Conservation (phyloP, 2,888 invertebrate species). For the Lepidocyrtinus sp. region DNA sequence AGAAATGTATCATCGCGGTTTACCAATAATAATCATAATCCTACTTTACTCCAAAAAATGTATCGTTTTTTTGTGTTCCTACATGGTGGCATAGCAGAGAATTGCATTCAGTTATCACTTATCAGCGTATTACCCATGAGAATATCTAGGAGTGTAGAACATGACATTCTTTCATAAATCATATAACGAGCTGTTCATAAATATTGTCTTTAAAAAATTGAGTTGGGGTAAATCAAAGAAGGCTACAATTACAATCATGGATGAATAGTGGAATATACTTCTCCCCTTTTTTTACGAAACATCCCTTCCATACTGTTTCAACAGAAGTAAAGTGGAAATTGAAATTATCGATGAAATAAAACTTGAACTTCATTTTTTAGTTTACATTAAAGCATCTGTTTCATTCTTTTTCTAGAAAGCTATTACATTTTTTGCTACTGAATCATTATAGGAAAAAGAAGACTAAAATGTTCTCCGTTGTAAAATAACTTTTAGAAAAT, state of each 20-base stretch:
- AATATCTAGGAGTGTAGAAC: not conserved
- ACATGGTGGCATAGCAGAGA: conserved; percentile 8
- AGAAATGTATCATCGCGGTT: conserved; percentile 18
- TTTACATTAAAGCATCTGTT: not conserved
- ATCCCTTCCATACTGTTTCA: too few relatives aligned
- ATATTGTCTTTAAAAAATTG: too few relatives aligned
- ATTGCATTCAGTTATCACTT: not conserved
- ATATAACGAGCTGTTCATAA: too few relatives aligned
- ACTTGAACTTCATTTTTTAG: conserved; percentile 6
- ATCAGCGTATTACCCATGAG: not conserved
- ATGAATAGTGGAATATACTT: too few relatives aligned
- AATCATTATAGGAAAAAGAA: not conserved
- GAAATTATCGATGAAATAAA: not conserved
- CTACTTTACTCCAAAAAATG: not conserved
- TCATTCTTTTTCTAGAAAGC: too few relatives aligned
- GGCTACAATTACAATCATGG: not conserved
- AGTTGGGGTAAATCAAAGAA: too few relatives aligned
- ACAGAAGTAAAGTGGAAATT: not conserved
- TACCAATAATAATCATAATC: conserved; percentile 16
- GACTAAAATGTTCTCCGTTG: not conserved
- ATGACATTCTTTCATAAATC: not conserved
- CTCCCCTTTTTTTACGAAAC: too few relatives aligned
- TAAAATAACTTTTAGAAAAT: not conserved
- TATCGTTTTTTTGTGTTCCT: not conserved
- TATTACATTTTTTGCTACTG: not conserved